A percentile compares a stretch with the other conserved stretches of the same genome.
Conservation (phyloP, 2,888 invertebrate species). For the Mongoloraphidia duomilia region DNA sequence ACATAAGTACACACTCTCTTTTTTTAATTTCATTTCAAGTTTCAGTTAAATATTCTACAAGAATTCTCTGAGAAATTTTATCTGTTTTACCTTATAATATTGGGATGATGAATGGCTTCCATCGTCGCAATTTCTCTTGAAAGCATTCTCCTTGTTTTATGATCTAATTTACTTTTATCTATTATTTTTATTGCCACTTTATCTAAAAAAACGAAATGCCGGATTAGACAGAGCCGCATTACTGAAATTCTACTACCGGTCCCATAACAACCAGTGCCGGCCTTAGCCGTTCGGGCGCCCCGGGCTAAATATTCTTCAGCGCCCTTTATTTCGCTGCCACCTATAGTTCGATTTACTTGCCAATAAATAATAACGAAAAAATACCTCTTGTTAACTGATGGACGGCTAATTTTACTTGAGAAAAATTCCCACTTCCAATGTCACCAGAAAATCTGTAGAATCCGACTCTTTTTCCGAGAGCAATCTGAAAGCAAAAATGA, state of each 20-base stretch:
- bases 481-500: slow-evolving; percentile 29
- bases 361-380: no score
- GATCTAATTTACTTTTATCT: slow-evolving; percentile 54
- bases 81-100: slow-evolving; percentile 42
- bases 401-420: slow-evolving; percentile 59
- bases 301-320: no score
- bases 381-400: slow-evolving; percentile 57
- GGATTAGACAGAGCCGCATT: no score
- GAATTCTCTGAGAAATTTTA: not conserved
- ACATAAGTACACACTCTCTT: no score
- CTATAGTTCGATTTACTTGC: no score
- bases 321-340: no score
- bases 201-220: slow-evolving; percentile 31
- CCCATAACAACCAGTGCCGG: no score
- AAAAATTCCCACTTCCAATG: slow-evolving; percentile 64
- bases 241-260: no score
- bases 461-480: slow-evolving; percentile 57
- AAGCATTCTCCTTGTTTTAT: slow-evolving; percentile 52
- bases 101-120: slow-evolving; percentile 56
- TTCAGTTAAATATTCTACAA: not conserved
- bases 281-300: no score
- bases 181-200: slow-evolving; percentile 62
- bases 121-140: slow-evolving; percentile 52
- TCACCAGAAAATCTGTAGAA: slow-evolving; percentile 61
- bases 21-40: not conserved